These are phyloP conservation scores for Nephrotoma guestfalica DNA, from an alignment of 2,888 invertebrate species.

Conservation along the genomic window DNA sequence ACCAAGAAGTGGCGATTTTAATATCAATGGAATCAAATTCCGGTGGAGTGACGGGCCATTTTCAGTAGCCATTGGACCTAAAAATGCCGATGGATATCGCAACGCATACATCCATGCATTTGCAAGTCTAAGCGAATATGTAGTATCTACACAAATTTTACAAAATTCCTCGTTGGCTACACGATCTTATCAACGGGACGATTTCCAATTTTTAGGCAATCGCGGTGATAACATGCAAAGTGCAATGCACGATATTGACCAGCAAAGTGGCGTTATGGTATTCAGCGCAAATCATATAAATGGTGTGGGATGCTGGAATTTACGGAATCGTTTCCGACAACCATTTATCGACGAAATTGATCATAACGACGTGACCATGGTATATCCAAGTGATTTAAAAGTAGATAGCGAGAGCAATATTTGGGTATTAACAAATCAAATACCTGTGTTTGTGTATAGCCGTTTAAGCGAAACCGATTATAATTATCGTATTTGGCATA, in stretches of 20 bases:
- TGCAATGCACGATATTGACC: conserved; percentile 52
- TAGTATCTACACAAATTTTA: conserved; percentile 48
- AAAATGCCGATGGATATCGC: conserved; percentile 15
- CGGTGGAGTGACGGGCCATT: conserved; percentile 73
- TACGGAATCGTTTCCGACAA: conserved; percentile 20
- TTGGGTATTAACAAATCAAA: conserved; percentile 35
- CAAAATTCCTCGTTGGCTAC: conserved; percentile 38
- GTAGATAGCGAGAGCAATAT: conserved; percentile 2
- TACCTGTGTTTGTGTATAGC: conserved; percentile 32
- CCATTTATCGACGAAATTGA: conserved; percentile 29
- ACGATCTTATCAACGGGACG: conserved; percentile 36
- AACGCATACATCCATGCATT: not conserved
- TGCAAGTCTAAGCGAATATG: conserved; percentile 36
- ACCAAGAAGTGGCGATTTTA: conserved; percentile 49
- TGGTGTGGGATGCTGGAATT: conserved; percentile 64
- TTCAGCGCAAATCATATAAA: conserved; percentile 54
- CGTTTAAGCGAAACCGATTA: conserved; percentile 40
- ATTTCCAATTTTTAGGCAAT: conserved; percentile 44
- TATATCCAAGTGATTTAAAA: conserved; percentile 4
- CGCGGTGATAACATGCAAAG: conserved; percentile 51
- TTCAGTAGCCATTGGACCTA: conserved; percentile 47
- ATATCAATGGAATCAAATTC: conserved; percentile 51
- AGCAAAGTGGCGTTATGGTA: conserved; percentile 44
- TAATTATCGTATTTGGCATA: conserved; percentile 46
- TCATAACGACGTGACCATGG: not conserved